phyloP scores from a whole-genome alignment of 53 echinoderm and acorn worm species.

The Paracentrotus lividus region DNA sequence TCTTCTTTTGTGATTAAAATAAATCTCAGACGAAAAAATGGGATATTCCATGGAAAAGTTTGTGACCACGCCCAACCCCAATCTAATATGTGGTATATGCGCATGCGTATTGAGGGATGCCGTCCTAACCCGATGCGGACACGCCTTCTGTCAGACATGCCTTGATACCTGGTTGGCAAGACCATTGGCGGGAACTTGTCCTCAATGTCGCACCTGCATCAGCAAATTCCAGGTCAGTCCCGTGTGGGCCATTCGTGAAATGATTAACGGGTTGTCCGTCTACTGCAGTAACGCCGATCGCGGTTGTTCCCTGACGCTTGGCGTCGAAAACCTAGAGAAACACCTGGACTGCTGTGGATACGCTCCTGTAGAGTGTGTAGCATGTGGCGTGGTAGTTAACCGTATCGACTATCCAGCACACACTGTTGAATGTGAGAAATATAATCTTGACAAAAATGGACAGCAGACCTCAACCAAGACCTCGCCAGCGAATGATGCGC shows the following conservation, averaged over 20 bases:
- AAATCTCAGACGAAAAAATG: conserved; percentile 67
- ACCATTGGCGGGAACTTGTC: conserved; percentile 86
- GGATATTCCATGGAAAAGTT: conserved; percentile 87
- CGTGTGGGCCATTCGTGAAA: conserved; percentile 88
- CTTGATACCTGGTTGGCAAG: conserved; percentile 91
- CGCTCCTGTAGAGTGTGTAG: conserved; percentile 81
- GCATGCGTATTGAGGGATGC: conserved; percentile 84
- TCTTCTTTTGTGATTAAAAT: not conserved
- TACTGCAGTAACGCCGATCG: conserved; percentile 82
- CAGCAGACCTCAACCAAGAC: conserved; percentile 35
- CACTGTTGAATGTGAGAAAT: conserved; percentile 75
- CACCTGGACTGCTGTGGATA: conserved; percentile 85
- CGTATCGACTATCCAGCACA: conserved; percentile 81
- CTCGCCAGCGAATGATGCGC: conserved; percentile 36
- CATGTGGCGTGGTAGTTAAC: conserved; percentile 80
- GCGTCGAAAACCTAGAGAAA: conserved; percentile 77
- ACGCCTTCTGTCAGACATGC: conserved; percentile 87
- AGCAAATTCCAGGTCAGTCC: conserved; percentile 83
- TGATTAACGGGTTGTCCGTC: conserved; percentile 81
- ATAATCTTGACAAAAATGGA: conserved; percentile 40
- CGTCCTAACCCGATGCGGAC: conserved; percentile 89
- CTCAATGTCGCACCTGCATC: conserved; percentile 85
- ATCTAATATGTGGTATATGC: conserved; percentile 95
- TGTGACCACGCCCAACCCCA: conserved; percentile 80
- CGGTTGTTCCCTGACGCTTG: conserved; percentile 83